Base-by-base conservation (phyloP, 2,888 invertebrate species). In the Ischnus inquisitorius region DNA sequence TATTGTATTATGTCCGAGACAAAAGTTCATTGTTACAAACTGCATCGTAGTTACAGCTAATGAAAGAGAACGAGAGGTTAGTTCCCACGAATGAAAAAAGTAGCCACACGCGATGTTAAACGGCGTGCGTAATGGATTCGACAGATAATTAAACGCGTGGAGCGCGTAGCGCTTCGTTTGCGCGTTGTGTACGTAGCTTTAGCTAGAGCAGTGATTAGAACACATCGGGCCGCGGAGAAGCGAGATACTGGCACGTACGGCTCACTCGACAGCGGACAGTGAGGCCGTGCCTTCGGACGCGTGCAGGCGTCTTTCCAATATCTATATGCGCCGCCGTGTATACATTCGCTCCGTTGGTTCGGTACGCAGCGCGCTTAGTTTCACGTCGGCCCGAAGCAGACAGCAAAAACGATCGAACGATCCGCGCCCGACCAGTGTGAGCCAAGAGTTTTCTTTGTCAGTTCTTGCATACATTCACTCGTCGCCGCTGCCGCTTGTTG, bases 231-330 rank as follows among this genome's bases (percentile, higher is more conserved):
- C 10, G 41, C 19, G 71, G 64, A 28, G 41, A 16, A 64, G 5
- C 54, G 46, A 57, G 39, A 68, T 71, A 68, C 19, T 51, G 48
- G 19, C 25, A 46, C 62, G 75, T 28, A 51, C 48, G 64, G 60
- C 62, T 46, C 39, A 14, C 65, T 22, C 57, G 12, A 57, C 57
- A 67, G 67, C 65, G 82, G 25, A 65, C 77, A 65, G 78, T 60
- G 46, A 43, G 67, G 74, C 74, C 74, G 68, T 51, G 72, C 14
- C 77, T 34, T 16, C 62, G 64, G 54, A 76, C 54, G 43, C n/a
- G 71, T 57, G 57, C 25, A 54, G 71, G 43, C 69, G 69, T 51
- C 46, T 67, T 12, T 54, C n/a, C n/a, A 5, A 67, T 39, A n/a
- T 60, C 28, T 76, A 68, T 77, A 39, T 65, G 3, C 19, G 8